Conservation (phyloP, 2,888 invertebrate genomes). For the Rhyacophila evoluta region DNA sequence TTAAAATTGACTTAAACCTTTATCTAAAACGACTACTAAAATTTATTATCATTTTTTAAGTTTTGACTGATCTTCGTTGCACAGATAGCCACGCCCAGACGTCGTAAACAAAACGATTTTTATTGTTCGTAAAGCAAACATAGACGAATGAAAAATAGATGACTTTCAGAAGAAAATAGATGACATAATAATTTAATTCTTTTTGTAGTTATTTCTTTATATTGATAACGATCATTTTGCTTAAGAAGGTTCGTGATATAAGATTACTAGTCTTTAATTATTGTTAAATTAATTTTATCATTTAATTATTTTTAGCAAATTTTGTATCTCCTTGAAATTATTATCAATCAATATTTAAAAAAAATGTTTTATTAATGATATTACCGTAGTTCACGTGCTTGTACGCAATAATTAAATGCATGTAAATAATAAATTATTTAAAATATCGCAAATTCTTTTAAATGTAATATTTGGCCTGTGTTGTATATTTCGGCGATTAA, state of each 20-base stretch:
- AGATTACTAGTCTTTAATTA: conserved; percentile 52
- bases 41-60: too few species aligned
- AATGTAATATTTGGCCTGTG: neutral
- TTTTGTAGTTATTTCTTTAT: neutral
- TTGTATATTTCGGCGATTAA: conserved; percentile 6
- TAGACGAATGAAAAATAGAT: too few species aligned
- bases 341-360: neutral
- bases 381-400: neutral
- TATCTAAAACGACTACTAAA: too few species aligned
- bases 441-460: neutral
- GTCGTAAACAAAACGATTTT: too few species aligned
- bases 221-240: neutral
- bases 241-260: conserved; percentile 53
- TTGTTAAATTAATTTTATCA: neutral
- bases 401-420: neutral
- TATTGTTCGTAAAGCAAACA: too few species aligned
- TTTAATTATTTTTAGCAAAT: neutral
- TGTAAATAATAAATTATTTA: neutral
- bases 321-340: neutral
- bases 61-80: too few species aligned
- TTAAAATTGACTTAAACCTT: too few species aligned
- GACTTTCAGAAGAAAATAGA: neutral
- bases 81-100: too few species aligned
- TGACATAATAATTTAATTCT: neutral
- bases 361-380: neutral